phyloP scores from a whole-genome alignment of 2,797 vertebrate genomes.

The Garrulus glandarius region DNA sequence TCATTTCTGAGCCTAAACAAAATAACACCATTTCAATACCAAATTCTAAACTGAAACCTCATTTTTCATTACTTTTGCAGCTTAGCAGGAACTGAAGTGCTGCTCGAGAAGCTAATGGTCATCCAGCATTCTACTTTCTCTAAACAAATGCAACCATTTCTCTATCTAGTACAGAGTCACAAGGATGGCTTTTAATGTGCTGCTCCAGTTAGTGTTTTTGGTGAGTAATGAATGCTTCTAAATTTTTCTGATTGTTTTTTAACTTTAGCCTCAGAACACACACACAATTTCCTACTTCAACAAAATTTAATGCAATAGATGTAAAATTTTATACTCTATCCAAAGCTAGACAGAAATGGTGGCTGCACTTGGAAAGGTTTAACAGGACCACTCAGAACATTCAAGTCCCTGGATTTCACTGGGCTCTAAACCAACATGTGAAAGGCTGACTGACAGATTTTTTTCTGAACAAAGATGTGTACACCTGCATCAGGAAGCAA shows the following conservation, averaged over 20 bases:
- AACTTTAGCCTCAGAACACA: neutral
- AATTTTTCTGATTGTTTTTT: neutral
- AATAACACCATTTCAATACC: neutral
- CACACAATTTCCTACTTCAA: neutral
- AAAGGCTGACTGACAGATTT: neutral
- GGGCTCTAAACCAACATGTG: neutral
- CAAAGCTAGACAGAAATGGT: neutral
- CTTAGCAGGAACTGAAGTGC: neutral
- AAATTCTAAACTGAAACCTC: neutral
- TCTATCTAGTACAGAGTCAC: neutral
- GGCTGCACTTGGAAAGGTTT: neutral
- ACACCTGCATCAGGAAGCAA: neutral
- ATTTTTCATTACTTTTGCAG: neutral
- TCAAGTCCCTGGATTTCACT: neutral
- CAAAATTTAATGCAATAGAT: neutral
- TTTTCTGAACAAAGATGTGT: neutral
- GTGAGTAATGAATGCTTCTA: neutral
- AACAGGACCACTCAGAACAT: neutral
- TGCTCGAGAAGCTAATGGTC: neutral
- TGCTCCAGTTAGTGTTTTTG: neutral
- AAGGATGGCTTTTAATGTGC: neutral
- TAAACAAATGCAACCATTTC: neutral
- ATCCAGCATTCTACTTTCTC: neutral
- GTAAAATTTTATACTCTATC: neutral
- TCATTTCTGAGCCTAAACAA: constrained; percentile 5